Base-by-base conservation (phyloP, 2,888 invertebrate genomes). In the Troilus luridus region DNA sequence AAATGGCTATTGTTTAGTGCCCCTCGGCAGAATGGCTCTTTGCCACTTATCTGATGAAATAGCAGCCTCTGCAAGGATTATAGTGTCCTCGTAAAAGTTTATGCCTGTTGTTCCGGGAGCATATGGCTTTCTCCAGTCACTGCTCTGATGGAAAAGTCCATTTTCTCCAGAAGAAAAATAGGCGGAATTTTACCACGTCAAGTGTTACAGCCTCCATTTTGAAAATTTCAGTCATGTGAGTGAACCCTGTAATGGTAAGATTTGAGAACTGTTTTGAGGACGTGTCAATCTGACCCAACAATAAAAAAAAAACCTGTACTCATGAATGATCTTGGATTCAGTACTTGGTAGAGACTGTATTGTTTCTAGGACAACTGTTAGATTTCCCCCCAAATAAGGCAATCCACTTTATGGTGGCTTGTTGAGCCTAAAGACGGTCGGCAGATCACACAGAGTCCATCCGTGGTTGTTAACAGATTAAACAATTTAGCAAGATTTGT, bases 31-130 rank as follows among this genome's bases (percentile, higher is more conserved):
- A 85, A 85, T 85, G 72, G 85, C 56, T 10, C 56, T 58, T 58
- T 56, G 85, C 85, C 85, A 85, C 56, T 85, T 85, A 85, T 85
- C 85, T 58, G 85, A 85, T 85, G 85, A 85, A 85, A 85, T 85
- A 58, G 85, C 85, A 85, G 56, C 21, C 85, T 58, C 72, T 77
- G 72, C 72, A 77, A 27, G 19, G 72, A 14, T 77, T 77, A 77
- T 77, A 19, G 72, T 77, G 72, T 77, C 72, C 72, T 77, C 72
- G 41, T 77, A 77, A 77, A 77, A 77, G 41, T 77, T 77, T 77
- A 77, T 77, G 72, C 14, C 5, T 67, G 67, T 67, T 67, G 67
- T 67, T 27, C 67, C 67, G 24, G 67, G 27, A 41, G 72, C 41
- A 41, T 77, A 77, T 77, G 72, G 72, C 72, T 41, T 77, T 77